phyloP scores from a whole-genome alignment of 2,113 vertebrate genomes.

The Helogale parvula region DNA sequence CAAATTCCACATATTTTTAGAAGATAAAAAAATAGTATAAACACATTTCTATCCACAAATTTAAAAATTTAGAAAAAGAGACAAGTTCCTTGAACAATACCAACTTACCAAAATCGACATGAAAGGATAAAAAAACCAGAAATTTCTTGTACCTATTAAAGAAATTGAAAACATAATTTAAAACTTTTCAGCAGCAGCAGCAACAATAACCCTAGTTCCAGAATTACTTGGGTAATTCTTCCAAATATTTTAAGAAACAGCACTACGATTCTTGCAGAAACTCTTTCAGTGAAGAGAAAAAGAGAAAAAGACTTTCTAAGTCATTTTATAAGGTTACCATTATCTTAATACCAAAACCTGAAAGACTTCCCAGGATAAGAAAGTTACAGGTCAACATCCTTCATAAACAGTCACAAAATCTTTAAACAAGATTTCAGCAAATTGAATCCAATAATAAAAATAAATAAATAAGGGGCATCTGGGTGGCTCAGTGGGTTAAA shows the following conservation, averaged over 20 bases:
- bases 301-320: neutral
- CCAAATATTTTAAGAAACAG: neutral
- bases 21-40: neutral
- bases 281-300: neutral
- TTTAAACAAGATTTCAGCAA: neutral
- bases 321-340: neutral
- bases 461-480: no score
- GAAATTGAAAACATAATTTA: neutral
- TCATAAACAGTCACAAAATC: neutral
- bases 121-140: neutral
- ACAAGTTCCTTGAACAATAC: neutral
- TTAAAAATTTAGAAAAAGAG: neutral
- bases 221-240: neutral
- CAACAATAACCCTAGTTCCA: neutral
- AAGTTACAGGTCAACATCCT: neutral
- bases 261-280: neutral
- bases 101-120: neutral
- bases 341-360: neutral
- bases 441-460: neutral
- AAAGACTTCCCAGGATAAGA: neutral
- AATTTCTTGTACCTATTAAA: neutral
- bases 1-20: neutral
- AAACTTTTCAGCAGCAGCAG: neutral
- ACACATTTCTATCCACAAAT: neutral
- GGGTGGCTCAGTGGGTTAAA: no score